phyloP scores from a whole-genome alignment of 2,888 invertebrate species.

The Drosophila differens region DNA sequence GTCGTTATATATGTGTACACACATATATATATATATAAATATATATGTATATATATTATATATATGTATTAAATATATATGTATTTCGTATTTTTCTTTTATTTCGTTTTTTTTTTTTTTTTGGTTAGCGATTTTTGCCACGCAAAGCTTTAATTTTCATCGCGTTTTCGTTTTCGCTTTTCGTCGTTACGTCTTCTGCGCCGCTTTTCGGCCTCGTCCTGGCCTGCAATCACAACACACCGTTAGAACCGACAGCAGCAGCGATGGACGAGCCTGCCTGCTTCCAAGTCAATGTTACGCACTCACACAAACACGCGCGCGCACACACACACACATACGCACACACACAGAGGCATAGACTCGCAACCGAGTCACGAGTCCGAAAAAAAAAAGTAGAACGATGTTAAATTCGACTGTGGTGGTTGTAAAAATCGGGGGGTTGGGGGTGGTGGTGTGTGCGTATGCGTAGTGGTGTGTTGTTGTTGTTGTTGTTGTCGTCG shows the following conservation, averaged over 20 bases:
- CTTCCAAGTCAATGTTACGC: constrained; percentile 32
- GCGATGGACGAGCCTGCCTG: constrained; percentile 28
- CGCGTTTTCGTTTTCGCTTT: constrained; percentile 61
- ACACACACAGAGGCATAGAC: constrained; percentile 11
- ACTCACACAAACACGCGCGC: constrained; percentile 10
- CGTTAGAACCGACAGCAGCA: constrained; percentile 39
- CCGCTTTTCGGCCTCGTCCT: constrained; percentile 51
- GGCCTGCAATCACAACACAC: constrained; percentile 62
- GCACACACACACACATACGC: constrained; percentile 10
- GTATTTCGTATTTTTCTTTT: constrained; percentile 14
- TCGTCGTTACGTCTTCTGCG: constrained; percentile 41
- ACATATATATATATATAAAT: constrained; percentile 11
- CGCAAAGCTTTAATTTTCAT: constrained; percentile 81
- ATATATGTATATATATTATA: neutral
- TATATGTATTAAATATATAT: constrained; percentile 9
- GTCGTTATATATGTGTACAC: constrained; percentile 22
- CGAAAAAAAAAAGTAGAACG: constrained; percentile 19
- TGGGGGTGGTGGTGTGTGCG: constrained; percentile 12
- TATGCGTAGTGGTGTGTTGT: constrained; percentile 14
- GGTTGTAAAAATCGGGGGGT: constrained; percentile 1
- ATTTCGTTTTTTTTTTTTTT: constrained; percentile 22
- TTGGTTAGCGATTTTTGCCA: constrained; percentile 70
- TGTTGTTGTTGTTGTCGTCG: neutral
- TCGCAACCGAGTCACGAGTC: constrained; percentile 33
- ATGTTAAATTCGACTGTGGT: constrained; percentile 21